These are phyloP conservation scores for Habroteleia sp. DNA, from an alignment of 2,888 invertebrate species.

Conservation along the genomic window DNA sequence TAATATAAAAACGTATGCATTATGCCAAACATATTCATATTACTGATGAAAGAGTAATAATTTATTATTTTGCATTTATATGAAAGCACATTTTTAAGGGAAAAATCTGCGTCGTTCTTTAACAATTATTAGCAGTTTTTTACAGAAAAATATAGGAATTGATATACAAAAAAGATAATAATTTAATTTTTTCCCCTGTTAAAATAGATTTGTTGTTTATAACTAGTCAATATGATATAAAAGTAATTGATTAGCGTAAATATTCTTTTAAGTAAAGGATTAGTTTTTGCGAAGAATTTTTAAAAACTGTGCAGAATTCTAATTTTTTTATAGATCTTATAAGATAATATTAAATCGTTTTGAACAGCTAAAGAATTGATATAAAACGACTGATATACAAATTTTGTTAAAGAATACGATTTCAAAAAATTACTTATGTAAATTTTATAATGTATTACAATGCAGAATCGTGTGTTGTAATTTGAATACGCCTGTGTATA, in stretches of 20 bases:
- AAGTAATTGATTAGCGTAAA: neutral
- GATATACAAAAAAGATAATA: slow-evolving; percentile 1
- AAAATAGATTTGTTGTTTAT: neutral
- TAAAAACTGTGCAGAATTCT: no score
- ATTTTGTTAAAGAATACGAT: neutral
- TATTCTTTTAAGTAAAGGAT: no score
- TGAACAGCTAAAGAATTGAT: slow-evolving; percentile 11
- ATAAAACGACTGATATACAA: slow-evolving; percentile 11
- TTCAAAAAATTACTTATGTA: neutral
- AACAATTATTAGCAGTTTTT: slow-evolving; percentile 32
- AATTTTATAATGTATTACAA: slow-evolving; percentile 10
- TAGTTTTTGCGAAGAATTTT: no score
- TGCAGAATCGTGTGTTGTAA: neutral
- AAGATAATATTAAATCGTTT: neutral
- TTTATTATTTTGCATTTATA: slow-evolving; percentile 24
- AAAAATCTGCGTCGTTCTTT: slow-evolving; percentile 3
- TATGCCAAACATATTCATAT: slow-evolving; percentile 42
- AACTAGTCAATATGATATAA: neutral
- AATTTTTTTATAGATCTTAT: neutral
- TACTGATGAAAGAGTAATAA: slow-evolving; percentile 18
- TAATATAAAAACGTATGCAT: slow-evolving; percentile 33
- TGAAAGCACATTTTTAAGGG: slow-evolving; percentile 2
- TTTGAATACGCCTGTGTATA: slow-evolving; percentile 31
- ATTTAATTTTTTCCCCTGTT: no score
- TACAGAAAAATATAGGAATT: slow-evolving; percentile 27